Conservation (phyloP, 2,888 invertebrate species). For the Apeira syringaria region DNA sequence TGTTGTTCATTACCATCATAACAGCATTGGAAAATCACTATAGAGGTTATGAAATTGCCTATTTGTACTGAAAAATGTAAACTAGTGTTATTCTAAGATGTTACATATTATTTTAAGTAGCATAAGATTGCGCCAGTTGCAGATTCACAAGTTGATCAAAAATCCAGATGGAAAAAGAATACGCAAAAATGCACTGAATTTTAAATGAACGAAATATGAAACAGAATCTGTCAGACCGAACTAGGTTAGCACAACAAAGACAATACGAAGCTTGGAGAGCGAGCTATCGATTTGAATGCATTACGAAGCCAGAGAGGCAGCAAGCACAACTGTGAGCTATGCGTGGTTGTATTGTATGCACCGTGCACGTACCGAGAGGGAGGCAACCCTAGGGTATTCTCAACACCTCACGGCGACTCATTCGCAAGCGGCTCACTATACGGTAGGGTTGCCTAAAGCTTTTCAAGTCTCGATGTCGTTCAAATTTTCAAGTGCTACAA, state of each 20-base stretch:
- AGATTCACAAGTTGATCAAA: too few species aligned
- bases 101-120: too few species aligned
- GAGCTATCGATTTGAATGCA: conserved; percentile 77
- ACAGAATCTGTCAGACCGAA: conserved; percentile 43
- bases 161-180: background rate
- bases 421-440: conserved; percentile 63
- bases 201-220: conserved; percentile 12
- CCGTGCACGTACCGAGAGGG: conserved; percentile 58
- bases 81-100: too few species aligned
- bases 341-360: conserved; percentile 47
- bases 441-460: conserved; percentile 52
- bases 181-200: conserved; percentile 5
- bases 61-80: too few species aligned
- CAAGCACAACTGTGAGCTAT: conserved; percentile 68
- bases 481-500: conserved; percentile 17
- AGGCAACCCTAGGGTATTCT: conserved; percentile 52
- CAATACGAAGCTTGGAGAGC: conserved; percentile 65
- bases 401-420: conserved; percentile 73
- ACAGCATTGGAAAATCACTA: too few species aligned
- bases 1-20: too few species aligned
- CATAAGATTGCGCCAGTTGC: too few species aligned
- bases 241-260: conserved; percentile 78
- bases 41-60: too few species aligned
- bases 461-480: conserved; percentile 19
- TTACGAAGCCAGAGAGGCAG: conserved; percentile 52